These are phyloP conservation scores for Amyelois transitella DNA, from an alignment of 1,140 invertebrate species.

Conservation along the genomic window DNA sequence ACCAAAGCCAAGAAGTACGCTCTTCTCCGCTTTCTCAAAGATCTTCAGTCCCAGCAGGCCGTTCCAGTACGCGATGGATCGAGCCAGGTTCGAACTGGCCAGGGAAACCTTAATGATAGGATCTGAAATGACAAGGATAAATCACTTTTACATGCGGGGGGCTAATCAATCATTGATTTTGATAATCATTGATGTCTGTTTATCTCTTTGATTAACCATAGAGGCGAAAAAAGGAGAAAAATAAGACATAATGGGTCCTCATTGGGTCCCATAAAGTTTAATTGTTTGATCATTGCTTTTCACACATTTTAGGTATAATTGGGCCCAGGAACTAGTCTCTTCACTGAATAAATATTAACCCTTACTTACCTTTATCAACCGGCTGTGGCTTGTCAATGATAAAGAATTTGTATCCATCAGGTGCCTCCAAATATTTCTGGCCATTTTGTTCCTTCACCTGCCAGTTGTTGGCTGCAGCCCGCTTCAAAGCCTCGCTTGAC, in stretches of 20 bases:
- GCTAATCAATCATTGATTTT: too few relatives aligned
- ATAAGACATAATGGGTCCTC: too few relatives aligned
- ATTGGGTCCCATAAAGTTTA: too few relatives aligned
- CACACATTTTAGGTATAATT: too few relatives aligned
- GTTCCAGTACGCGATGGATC: conserved; percentile 89
- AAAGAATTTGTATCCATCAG: conserved; percentile 93
- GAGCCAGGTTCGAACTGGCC: conserved; percentile 84
- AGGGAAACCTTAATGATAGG: conserved; percentile 89
- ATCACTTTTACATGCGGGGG: too few relatives aligned
- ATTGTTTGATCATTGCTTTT: too few relatives aligned
- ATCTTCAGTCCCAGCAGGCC: conserved; percentile 84
- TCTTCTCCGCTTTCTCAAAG: conserved; percentile 77
- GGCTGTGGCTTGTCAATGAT: conserved; percentile 83
- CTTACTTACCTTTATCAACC: conserved; percentile 76
- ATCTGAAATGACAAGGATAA: conserved; percentile 78
- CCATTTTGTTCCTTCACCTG: conserved; percentile 78
- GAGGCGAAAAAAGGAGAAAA: too few relatives aligned
- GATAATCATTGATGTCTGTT: too few relatives aligned
- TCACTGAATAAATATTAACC: too few relatives aligned
- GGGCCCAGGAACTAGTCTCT: too few relatives aligned
- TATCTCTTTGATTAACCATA: too few relatives aligned
- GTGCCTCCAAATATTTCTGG: conserved; percentile 81
- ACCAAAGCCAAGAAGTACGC: conserved; percentile 81
- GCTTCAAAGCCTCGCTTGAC: conserved; percentile 83
- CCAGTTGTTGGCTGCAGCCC: conserved; percentile 81